Percentiles rank a stretch among this genome's conserved stretches.
These are phyloP conservation scores for Glyptemys insculpta DNA, from an alignment of 2,797 vertebrate species.

Conservation along the genomic window DNA sequence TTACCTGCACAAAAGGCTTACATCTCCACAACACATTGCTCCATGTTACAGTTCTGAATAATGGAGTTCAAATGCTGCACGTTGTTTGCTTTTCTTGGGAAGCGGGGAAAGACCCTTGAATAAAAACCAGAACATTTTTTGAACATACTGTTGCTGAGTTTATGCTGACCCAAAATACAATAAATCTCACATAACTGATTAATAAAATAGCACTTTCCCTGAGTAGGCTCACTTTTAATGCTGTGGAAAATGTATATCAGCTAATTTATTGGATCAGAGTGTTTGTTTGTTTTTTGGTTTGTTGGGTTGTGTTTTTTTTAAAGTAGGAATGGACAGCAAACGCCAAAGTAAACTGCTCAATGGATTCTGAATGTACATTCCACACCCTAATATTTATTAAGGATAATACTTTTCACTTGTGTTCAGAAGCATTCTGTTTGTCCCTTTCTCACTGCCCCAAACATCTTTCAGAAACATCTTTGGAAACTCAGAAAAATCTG, in stretches of 20 bases:
- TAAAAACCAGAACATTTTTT: slow-evolving; percentile 49
- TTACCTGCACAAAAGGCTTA: neutral
- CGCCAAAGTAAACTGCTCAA: slow-evolving; percentile 42
- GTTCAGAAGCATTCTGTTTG: neutral
- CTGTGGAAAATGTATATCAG: slow-evolving; percentile 35
- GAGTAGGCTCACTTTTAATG: neutral
- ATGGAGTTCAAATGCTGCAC: slow-evolving; percentile 17
- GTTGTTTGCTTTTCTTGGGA: slow-evolving; percentile 35
- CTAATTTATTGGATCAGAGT: slow-evolving; percentile 1
- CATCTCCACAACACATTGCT: neutral
- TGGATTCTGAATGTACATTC: neutral
- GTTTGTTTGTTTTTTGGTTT: slow-evolving; percentile 17
- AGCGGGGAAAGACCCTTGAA: slow-evolving; percentile 17
- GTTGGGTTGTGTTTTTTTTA: neutral
- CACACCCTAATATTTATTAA: neutral
- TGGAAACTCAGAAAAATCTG: neutral
- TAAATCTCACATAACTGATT: slow-evolving; percentile 29
- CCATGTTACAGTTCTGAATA: neutral
- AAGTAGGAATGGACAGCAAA: neutral
- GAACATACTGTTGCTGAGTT: neutral
- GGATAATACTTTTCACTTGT: neutral
- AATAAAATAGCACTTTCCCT: slow-evolving; percentile 36
- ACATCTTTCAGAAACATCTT: neutral
- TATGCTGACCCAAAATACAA: slow-evolving; percentile 42
- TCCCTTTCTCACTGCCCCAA: neutral